These are phyloP conservation scores for Fregata magnificens DNA, from an alignment of 2,113 vertebrate genomes.

Conservation along the genomic window DNA sequence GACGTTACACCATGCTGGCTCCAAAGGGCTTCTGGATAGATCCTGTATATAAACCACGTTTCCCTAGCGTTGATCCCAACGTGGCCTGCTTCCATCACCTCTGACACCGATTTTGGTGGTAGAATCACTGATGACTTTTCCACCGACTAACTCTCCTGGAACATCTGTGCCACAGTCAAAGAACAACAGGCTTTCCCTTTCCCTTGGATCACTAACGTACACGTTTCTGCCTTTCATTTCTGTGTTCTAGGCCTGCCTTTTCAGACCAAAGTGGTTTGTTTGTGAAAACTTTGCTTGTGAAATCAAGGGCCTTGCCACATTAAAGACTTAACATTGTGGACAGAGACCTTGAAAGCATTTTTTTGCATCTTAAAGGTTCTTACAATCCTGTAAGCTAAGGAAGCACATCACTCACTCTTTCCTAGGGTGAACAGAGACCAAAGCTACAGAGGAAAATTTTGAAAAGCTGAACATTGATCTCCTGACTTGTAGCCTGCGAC, in stretches of 20 bases:
- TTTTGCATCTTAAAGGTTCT: background rate
- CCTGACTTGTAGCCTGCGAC: background rate
- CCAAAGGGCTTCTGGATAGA: background rate
- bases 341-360: background rate
- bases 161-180: background rate
- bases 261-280: background rate
- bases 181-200: background rate
- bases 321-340: background rate
- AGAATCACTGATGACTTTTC: background rate
- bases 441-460: background rate
- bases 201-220: background rate
- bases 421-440: background rate
- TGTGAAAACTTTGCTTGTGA: background rate
- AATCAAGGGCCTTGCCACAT: background rate
- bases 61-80: background rate
- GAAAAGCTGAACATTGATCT: background rate
- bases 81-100: background rate
- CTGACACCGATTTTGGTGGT: background rate
- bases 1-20: background rate
- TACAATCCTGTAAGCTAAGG: background rate
- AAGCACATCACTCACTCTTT: background rate
- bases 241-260: background rate
- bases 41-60: background rate
- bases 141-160: background rate
- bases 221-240: background rate